These are phyloP conservation scores for Belgica antarctica DNA, from an alignment of 2,888 invertebrate species.

Conservation along the genomic window DNA sequence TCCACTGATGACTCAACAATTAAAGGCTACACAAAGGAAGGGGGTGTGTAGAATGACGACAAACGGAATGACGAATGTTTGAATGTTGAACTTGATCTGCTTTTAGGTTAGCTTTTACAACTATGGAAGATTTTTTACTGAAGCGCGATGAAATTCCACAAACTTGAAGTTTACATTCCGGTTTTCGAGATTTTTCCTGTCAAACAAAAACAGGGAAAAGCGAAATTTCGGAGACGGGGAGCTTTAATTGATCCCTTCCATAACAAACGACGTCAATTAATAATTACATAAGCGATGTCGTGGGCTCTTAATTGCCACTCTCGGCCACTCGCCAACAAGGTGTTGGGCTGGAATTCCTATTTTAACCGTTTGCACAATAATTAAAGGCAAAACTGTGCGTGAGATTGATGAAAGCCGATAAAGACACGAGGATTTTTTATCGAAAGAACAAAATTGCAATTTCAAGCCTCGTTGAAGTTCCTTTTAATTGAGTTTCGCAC, in stretches of 20 bases:
- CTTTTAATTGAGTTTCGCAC: constrained; percentile 11
- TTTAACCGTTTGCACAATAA: not conserved
- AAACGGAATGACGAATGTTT: not conserved
- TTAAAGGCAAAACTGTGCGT: not conserved
- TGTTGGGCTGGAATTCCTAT: constrained; percentile 10
- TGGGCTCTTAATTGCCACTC: not conserved
- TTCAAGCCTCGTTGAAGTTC: constrained; percentile 6
- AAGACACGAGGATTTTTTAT: not conserved
- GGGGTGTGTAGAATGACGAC: not conserved
- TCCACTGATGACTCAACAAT: constrained; percentile 6
- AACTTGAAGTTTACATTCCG: too few species aligned
- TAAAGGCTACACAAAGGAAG: not conserved
- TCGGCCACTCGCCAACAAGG: not conserved
- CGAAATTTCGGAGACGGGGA: not conserved
- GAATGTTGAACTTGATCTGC: not conserved
- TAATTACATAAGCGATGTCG: not conserved
- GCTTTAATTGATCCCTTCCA: not conserved
- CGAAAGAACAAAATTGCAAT: constrained; percentile 3
- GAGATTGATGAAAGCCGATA: constrained; percentile 5
- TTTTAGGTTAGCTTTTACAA: not conserved
- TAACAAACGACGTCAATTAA: not conserved
- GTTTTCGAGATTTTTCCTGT: too few species aligned
- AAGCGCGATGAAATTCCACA: too few species aligned
- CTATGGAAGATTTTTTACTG: not conserved
- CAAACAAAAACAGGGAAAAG: not conserved